These are phyloP conservation scores for Ctenosaura bakeri DNA, from an alignment of 2,797 vertebrate genomes.

Conservation along the genomic window DNA sequence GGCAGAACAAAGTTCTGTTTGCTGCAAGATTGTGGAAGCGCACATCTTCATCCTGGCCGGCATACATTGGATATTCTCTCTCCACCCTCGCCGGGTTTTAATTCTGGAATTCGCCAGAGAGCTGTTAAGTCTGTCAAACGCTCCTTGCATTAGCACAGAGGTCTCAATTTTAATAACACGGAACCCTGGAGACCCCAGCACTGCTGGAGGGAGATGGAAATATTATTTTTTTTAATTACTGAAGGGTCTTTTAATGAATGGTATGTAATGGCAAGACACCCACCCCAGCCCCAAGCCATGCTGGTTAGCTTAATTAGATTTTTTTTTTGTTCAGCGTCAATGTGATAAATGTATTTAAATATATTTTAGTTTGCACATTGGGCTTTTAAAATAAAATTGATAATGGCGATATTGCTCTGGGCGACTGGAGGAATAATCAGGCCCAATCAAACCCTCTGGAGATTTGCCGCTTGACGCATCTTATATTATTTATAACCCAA, in stretches of 20 bases:
- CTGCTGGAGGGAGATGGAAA: background rate
- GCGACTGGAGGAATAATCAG: background rate
- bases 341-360: conserved; percentile 3
- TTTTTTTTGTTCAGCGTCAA: background rate
- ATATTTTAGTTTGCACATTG: too few relatives aligned
- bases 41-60: background rate
- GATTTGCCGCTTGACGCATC: background rate
- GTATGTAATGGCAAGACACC: background rate
- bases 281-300: background rate
- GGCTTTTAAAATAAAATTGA: background rate
- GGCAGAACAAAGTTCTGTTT: too few relatives aligned
- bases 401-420: too few relatives aligned
- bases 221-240: conserved; percentile 2
- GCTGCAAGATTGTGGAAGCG: background rate
- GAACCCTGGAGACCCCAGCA: background rate
- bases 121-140: background rate
- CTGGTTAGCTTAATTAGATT: background rate
- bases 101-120: conserved; percentile 1
- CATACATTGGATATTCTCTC: background rate
- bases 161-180: background rate
- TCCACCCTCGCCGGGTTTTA: background rate
- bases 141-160: background rate
- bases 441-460: background rate
- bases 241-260: background rate
- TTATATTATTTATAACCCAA: background rate